A percentile compares a stretch with the other conserved stretches of the same genome.
Evolutionary conservation across 2,888 invertebrate species (phyloP).

Genomic region (Zhuqinia jingwanae): DNA sequence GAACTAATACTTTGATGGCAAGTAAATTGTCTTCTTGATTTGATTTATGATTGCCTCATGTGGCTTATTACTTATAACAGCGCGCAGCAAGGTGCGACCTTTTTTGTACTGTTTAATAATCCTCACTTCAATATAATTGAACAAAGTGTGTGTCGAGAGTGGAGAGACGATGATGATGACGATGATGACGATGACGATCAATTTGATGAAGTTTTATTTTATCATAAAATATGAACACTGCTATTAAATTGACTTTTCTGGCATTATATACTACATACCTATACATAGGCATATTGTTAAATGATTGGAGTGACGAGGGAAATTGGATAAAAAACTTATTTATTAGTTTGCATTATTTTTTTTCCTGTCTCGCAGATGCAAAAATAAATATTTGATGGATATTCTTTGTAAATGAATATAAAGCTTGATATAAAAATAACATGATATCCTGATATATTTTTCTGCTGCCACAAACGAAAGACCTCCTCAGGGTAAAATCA

Average conservation of each 20-base stretch:
- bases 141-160: not conserved
- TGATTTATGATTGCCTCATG: slow-evolving; percentile 71
- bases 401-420: too few relatives aligned
- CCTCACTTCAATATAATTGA: not conserved
- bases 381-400: too few relatives aligned
- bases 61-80: slow-evolving; percentile 64
- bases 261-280: not conserved
- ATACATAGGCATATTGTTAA: not conserved
- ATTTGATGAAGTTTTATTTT: slow-evolving; percentile 30
- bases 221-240: slow-evolving; percentile 11
- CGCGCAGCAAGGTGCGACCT: slow-evolving; percentile 68
- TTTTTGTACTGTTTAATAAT: slow-evolving; percentile 58
- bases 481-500: slow-evolving; percentile 58
- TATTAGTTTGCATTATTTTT: too few relatives aligned
- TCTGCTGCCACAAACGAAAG: not conserved
- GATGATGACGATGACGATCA: slow-evolving; percentile 33
- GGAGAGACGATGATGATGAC: slow-evolving; percentile 18
- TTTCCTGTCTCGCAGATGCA: too few relatives aligned
- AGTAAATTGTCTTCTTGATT: slow-evolving; percentile 69
- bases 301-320: too few relatives aligned
- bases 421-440: too few relatives aligned
- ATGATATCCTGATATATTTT: too few relatives aligned
- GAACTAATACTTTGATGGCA: slow-evolving; percentile 61
- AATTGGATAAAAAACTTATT: too few relatives aligned
- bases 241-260: not conserved